Evolutionary conservation across 64 coral and sea anemone species (phyloP).

Genomic region (Anthopleura sola): DNA sequence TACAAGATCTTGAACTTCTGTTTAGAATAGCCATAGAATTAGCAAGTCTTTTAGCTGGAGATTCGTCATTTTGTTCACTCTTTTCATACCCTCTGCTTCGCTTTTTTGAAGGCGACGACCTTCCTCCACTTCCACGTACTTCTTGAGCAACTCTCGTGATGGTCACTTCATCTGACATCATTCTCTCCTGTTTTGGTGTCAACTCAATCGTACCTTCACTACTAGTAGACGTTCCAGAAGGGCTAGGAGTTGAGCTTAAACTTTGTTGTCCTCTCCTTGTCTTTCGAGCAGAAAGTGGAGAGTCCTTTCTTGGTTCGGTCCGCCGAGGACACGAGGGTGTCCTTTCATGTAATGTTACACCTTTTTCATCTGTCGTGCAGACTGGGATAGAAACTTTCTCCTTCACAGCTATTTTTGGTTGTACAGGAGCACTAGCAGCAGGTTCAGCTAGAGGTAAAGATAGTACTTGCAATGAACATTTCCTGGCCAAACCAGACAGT

Average conservation of each 20-base stretch:
- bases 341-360: neutral
- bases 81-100: neutral
- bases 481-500: conserved; percentile 74
- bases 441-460: conserved; percentile 42
- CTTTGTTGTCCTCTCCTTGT: neutral
- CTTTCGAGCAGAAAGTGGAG: neutral
- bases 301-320: neutral
- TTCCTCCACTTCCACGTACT: neutral
- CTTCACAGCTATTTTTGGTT: neutral
- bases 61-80: neutral
- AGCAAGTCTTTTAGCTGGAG: neutral
- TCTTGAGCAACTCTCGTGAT: neutral
- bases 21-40: neutral
- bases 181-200: neutral
- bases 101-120: neutral
- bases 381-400: neutral
- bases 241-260: neutral
- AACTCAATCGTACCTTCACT: neutral
- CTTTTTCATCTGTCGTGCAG: neutral
- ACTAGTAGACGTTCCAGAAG: neutral
- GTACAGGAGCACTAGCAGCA: neutral
- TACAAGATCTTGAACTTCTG: neutral
- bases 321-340: neutral
- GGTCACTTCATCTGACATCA: neutral
- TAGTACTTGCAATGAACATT: conserved; percentile 79